Evolutionary conservation across 2,888 invertebrate genomes (phyloP), one percentile per base, ranked within the genome.

Genomic region (Caenorhabditis zanzibari): DNA sequence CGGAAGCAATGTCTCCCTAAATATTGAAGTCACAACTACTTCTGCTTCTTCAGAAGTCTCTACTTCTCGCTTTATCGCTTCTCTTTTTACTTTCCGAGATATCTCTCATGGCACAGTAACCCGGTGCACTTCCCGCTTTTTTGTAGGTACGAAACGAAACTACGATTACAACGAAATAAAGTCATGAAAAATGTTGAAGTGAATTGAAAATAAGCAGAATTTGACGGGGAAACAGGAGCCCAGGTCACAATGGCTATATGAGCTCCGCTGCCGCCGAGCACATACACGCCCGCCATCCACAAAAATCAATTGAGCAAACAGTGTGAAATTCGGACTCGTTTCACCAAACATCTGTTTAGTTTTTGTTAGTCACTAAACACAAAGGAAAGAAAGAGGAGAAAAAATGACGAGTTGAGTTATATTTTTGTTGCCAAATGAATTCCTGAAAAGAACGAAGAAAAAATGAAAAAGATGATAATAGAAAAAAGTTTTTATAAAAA

Each of bases 251-350:
- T 52, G 52, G 52, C 44, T 71, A 58, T 68, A 68, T 73, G 61
- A 73, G 59, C 72, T 61, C 49, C 61, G 54, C 26, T 54, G 54
- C 41, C 38, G 64, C 58, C 49, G 52, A 54, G 49, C 73, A 41
- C 58, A 64, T 49, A 49, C 66, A 10, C 24, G 49, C n/a, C n/a
- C 47, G 72, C 59, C 72, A 72, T n/a, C 64, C 66, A 52, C 47
- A 56, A 74, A 74, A 81, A 82, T 82, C 81, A 82, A 82, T 82
- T 82, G 81, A 66, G 64, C 81, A 82, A 82, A 82, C 63, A 82
- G 69, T 76, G 74, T 52, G 63, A 71, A 68, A 77, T 69, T 77
- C 68, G 77, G 77, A 77, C 69, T 77, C 76, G 54, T 54, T 66
- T 75, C 69, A 24, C 58, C 59, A 66, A 54, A 59, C 64, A 75